A percentile compares a stretch with the other conserved stretches of the same genome.
Conservation (phyloP, 2,113 vertebrate genomes). For the Edolisoma coerulescens region DNA sequence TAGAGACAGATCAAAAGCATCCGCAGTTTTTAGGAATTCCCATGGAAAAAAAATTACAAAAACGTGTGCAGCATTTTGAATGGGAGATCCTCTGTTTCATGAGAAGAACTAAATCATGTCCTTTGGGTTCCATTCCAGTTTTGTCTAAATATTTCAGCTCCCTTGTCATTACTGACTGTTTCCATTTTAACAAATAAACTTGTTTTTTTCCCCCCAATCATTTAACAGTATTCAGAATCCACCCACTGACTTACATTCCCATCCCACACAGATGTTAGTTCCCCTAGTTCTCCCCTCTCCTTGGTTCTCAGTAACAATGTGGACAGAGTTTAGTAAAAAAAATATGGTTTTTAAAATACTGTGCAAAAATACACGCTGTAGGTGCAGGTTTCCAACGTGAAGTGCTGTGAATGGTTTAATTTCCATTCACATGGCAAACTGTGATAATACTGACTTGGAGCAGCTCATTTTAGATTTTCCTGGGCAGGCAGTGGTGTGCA, state of each 20-base stretch:
- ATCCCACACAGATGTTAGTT: slow-evolving; percentile 78
- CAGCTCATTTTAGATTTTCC: not conserved
- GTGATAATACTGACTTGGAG: not conserved
- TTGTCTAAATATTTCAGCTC: slow-evolving; percentile 77
- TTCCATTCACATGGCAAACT: not conserved
- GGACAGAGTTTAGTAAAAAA: not conserved
- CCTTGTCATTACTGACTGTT: slow-evolving; percentile 77
- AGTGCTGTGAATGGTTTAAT: not conserved
- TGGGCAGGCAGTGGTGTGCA: not conserved
- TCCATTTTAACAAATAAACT: slow-evolving; percentile 83
- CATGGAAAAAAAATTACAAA: slow-evolving; percentile 19
- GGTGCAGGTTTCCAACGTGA: not conserved
- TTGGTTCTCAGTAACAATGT: slow-evolving; percentile 38
- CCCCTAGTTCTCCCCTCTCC: slow-evolving; percentile 30
- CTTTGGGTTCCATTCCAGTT: slow-evolving; percentile 71
- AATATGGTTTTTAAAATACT: not conserved
- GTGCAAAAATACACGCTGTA: not conserved
- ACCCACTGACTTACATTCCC: slow-evolving; percentile 75
- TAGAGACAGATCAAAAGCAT: not conserved
- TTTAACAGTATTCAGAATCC: slow-evolving; percentile 68
- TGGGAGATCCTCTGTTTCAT: slow-evolving; percentile 49
- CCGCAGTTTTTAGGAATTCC: not conserved
- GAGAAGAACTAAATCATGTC: slow-evolving; percentile 50
- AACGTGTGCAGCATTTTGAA: slow-evolving; percentile 34
- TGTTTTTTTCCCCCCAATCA: slow-evolving; percentile 56